Base-by-base conservation (phyloP, 2,888 invertebrate genomes). In the Orchesellides sinensis region DNA sequence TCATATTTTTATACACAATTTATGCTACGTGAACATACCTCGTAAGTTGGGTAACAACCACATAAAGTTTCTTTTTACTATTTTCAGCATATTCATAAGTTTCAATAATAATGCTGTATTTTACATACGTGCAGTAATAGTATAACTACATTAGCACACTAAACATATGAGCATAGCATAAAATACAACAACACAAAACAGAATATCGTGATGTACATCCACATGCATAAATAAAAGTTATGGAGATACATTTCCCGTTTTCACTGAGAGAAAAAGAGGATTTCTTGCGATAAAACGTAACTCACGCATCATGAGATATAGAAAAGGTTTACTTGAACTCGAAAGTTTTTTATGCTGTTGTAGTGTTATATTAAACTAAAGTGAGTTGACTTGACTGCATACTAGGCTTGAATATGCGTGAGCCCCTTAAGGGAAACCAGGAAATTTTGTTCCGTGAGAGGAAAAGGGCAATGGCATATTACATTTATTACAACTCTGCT, bases 241-340 rank as follows among this genome's bases (percentile, higher is more conserved):
- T 75, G 66, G 45, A 56, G 75, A 66, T 66, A 75, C 75, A 75
- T 75, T 75, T 75, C 75, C 75, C 47, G 66, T 59, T 75, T 75
- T 66, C 27, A 65, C 14, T 14, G 17, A 40, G 35, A 75, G 52
- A 75, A 65, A 40, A 27, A 29, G 75, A 66, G 75, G 66, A 75
- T 75, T 75, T 75, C 75, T 56, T 54, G 75, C 59, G 75, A 75
- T 75, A 75, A 75, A 68, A 75, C 59, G 66, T 75, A 75, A 66
- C 66, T 75, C 49, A 75, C 75, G 75, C 75, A 75, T 68, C 66
- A 75, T 56, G 75, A 75, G 75, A 75, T 66, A 75, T 66, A 75
- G 52, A 74, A 75, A 74, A 74, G 74, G 65, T 74, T 74, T 65
- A 74, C 65, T 74, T 65, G 65, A 74, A 65, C 54, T 52, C 23